Conservation (phyloP, 2,113 vertebrate genomes). For the Anguilla japonica region DNA sequence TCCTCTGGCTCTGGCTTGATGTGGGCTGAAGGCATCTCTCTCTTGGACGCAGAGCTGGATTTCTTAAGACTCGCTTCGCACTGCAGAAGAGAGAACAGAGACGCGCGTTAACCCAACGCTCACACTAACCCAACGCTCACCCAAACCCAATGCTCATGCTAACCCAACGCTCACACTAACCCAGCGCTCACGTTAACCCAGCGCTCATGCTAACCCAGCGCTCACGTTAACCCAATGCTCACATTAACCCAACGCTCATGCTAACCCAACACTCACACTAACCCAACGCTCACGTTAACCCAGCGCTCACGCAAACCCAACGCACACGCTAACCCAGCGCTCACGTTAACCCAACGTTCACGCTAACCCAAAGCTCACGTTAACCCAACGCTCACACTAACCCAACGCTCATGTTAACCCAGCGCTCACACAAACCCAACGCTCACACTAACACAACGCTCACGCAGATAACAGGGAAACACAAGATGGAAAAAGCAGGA, state of each 20-base stretch:
- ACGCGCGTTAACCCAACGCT: not conserved
- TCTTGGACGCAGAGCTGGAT: conserved; percentile 50
- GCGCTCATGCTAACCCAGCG: not conserved
- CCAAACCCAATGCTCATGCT: not conserved
- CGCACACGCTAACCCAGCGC: not conserved
- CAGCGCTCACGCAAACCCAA: not conserved
- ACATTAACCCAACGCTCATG: not conserved
- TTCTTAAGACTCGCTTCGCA: conserved; percentile 72
- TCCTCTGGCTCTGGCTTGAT: conserved; percentile 78
- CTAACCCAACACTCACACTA: no score
- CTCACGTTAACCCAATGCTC: not conserved
- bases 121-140: not conserved
- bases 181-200: not conserved
- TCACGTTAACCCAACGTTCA: not conserved
- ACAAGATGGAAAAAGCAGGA: not conserved
- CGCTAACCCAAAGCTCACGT: not conserved
- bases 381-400: not conserved
- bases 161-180: not conserved
- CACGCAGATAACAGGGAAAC: not conserved
- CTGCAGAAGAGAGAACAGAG: conserved; percentile 44
- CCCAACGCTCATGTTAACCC: not conserved
- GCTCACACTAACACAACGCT: not conserved
- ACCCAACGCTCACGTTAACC: not conserved
- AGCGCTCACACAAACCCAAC: not conserved
- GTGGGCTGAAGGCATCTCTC: conserved; percentile 72